Evolutionary conservation across 2,888 invertebrate species (phyloP), one percentile per base, ranked within the genome.

Genomic region (Dinocampus coccinellae): DNA sequence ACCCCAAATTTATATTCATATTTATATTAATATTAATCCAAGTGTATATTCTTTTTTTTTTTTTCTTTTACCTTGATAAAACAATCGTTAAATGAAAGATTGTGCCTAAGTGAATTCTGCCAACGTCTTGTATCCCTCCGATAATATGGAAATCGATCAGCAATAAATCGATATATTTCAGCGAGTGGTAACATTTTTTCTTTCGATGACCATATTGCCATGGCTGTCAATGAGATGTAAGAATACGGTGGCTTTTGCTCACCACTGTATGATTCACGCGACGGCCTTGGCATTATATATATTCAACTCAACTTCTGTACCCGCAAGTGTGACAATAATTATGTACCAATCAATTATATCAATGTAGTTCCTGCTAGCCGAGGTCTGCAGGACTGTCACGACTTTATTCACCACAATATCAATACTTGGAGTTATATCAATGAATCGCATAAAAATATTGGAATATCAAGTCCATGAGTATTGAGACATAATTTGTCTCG

Each of bases 181-280:
- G 93, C 92, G 68, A 95, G 89, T n/a, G 95, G 94, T 74, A 92
- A 87, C 92, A 98, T 98, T 88, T 98, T 97, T 88, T 99, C 98
- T 69, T 94, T 93, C 10, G 97, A 97, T 85, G 95, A 96, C 94
- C 98, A 98, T 84, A 99, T 98, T 72, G 99, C 99, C 99, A 99
- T 99, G 74, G 98, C 98, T 47, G 98, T 99, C 78, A 99, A 90
- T 62, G 98, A 97, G 85, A 99, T 99, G 89, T 99, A 99, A 60
- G 98, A 98, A 88, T 98, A 99, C 47, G 99, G 98, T 74, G 99
- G 99, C 89, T 99, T 99, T 89, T 98, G 97, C 88, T 97, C 97
- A 87, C 97, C 97, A 67, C 47, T 72, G 90, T 98, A 98, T 69
- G 97, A 95, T 89, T 97, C 97, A 81, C 97, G 93, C 83, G 97